phyloP scores from a whole-genome alignment of 2,888 invertebrate species.

The Ligdia adustata region DNA sequence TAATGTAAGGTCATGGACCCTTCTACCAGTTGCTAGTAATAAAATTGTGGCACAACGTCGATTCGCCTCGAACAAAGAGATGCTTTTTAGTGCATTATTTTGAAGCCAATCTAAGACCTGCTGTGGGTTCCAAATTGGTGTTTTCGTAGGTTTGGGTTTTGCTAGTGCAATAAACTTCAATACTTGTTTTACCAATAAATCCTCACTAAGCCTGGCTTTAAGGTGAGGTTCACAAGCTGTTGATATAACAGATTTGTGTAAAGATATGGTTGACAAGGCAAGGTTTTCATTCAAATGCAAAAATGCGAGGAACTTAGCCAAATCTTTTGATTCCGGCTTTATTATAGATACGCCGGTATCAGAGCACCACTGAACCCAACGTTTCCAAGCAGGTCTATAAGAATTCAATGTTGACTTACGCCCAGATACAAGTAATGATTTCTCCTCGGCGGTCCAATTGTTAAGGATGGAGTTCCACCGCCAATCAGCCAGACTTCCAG shows the following conservation, averaged over 20 bases:
- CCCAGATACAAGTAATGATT: constrained; percentile 26
- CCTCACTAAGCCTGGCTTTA: too few species aligned
- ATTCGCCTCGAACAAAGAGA: background rate
- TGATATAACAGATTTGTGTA: background rate
- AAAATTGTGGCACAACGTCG: background rate
- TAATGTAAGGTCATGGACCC: background rate
- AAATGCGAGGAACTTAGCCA: background rate
- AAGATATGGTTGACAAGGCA: background rate
- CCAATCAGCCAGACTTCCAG: constrained; percentile 35
- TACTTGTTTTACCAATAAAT: background rate
- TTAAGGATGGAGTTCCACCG: constrained; percentile 30
- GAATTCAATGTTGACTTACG: constrained; percentile 32
- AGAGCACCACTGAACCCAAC: background rate
- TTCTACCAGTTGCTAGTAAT: background rate
- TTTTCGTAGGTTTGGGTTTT: background rate
- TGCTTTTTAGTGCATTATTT: background rate
- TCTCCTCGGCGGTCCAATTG: constrained; percentile 9
- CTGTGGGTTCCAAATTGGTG: background rate
- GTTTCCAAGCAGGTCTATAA: background rate
- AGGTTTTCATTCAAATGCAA: background rate
- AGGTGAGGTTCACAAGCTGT: background rate
- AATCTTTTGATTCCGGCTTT: background rate
- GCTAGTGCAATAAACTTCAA: background rate
- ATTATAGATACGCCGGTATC: background rate
- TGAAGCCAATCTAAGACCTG: background rate